Evolutionary conservation across 2,113 vertebrate species (phyloP).

Genomic region (Brachypodius melanocephalos): DNA sequence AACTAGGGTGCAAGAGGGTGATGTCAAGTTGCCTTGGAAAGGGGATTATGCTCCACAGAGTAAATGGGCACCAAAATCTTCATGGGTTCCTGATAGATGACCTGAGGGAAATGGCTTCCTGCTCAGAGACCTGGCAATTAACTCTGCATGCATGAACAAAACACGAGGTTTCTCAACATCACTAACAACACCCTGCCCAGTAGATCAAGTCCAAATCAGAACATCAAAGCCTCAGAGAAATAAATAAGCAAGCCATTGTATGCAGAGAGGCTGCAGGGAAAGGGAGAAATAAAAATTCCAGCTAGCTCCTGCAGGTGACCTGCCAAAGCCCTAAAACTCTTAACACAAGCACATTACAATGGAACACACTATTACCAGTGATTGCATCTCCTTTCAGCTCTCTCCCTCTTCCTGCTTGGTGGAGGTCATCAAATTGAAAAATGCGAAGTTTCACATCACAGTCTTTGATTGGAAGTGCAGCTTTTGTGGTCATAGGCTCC

Average conservation of each 20-base stretch:
- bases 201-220: not conserved
- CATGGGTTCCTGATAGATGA: not conserved
- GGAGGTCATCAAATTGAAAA: not conserved
- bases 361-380: not conserved
- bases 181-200: not conserved
- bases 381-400: not conserved
- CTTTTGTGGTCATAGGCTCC: not conserved
- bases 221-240: slow-evolving; percentile 25
- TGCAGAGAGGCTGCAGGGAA: not conserved
- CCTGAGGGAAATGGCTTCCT: not conserved
- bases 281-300: not conserved
- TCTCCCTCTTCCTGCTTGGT: not conserved
- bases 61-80: not conserved
- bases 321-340: not conserved
- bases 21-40: not conserved
- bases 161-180: slow-evolving; percentile 34
- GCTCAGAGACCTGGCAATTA: slow-evolving; percentile 18
- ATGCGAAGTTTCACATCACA: not conserved
- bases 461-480: not conserved
- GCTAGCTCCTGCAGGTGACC: not conserved
- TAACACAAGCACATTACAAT: not conserved
- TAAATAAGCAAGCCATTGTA: not conserved
- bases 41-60: not conserved
- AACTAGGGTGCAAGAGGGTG: not conserved
- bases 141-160: not conserved